Evolutionary conservation across 2,797 vertebrate species (phyloP), one percentile per base, ranked within the genome.

Genomic region (Heterohyrax brucei): DNA sequence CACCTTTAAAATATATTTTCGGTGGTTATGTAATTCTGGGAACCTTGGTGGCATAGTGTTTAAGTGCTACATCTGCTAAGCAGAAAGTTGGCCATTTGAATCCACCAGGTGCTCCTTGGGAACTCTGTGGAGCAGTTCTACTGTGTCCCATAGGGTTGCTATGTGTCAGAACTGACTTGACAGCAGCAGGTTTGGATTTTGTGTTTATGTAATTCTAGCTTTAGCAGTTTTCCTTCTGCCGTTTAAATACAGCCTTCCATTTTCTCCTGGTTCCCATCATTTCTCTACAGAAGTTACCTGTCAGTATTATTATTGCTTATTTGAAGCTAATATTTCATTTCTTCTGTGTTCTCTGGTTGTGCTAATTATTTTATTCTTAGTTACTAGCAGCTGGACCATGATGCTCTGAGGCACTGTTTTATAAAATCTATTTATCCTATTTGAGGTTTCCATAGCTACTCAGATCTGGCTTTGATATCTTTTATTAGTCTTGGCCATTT

Each of bases 291-390:
- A 79, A 30, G 10, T 91, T 59, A 66, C 16, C n/a, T 77, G 70
- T 78, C 56, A 94, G n/a, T 73, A 56, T 24, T 50, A 16, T 26
- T 16, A 3, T 30, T 22, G 10, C 1, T 83, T 26, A 48, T 78
- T 72, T 82, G 59, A 73, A 95, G 44, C 22, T 39, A 62, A 12
- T 82, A 30, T 39, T 39, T 94, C 14, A 59, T 94, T 66, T 66
- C 21, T 73, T 73, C 30, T 50, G 10, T 81, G n/a, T 73, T 73
- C 30, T 50, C 21, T 81, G n/a, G 48, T 14, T 76, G 8, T 24
- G 61, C 81, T 61, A 50, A 75, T 64, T 16, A 28, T 1, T 78
- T 24, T 61, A 59, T 85, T 68, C 9, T 95, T 78, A 50, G n/a
- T 61, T 85, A 76, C 10, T 76, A 64, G 14, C 19, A 75, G 8